These are phyloP conservation scores for Chionoecetes opilio DNA, from an alignment of 1,140 invertebrate species.

Conservation along the genomic window DNA sequence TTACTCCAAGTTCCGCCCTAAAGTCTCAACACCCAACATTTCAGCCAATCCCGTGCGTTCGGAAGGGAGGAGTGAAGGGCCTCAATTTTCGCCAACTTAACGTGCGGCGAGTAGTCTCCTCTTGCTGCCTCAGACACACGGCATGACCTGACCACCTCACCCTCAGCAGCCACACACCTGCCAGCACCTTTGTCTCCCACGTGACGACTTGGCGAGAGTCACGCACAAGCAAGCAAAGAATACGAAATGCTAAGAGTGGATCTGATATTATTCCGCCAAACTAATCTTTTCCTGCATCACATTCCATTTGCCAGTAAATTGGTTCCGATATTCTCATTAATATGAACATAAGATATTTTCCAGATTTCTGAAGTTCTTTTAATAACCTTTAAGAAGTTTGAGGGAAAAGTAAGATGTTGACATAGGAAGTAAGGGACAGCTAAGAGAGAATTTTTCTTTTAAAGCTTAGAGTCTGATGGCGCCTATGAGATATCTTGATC, in stretches of 20 bases:
- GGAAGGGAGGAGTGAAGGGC: too few relatives aligned
- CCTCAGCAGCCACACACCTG: not conserved
- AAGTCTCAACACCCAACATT: too few relatives aligned
- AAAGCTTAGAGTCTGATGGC: too few relatives aligned
- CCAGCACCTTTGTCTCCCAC: not conserved
- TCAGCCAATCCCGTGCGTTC: too few relatives aligned
- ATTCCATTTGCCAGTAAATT: not conserved
- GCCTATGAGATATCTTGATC: too few relatives aligned
- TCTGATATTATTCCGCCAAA: not conserved
- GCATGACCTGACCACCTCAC: too few relatives aligned
- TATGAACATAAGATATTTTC: not conserved
- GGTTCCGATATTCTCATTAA: conserved; percentile 9
- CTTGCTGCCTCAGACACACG: too few relatives aligned
- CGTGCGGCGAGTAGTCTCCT: too few relatives aligned
- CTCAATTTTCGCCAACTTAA: too few relatives aligned
- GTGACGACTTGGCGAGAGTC: not conserved
- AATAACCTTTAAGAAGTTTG: not conserved
- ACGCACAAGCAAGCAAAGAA: not conserved
- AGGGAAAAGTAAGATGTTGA: not conserved
- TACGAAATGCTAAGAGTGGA: not conserved
- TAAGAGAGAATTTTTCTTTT: not conserved
- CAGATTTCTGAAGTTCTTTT: not conserved
- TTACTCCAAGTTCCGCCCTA: too few relatives aligned
- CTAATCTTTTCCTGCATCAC: not conserved
- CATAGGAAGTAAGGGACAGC: not conserved